These are phyloP conservation scores for Riptortus pedestris DNA, from an alignment of 1,140 invertebrate genomes.

Conservation along the genomic window DNA sequence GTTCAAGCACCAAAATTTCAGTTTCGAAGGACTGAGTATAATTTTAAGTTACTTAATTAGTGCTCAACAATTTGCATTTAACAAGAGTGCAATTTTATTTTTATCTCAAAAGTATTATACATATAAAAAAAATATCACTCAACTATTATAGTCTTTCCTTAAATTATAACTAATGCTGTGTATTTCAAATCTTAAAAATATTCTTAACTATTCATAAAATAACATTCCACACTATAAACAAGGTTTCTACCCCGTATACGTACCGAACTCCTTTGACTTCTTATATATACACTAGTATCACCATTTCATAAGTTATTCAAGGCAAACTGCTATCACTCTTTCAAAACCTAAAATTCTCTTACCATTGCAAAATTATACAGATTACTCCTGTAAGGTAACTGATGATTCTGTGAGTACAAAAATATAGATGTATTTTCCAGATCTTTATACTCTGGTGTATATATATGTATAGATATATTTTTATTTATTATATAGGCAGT, in stretches of 20 bases:
- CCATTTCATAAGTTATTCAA: background rate
- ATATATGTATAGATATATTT: background rate
- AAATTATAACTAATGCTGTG: background rate
- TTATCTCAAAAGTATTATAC: background rate
- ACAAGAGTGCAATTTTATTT: constrained; percentile 2
- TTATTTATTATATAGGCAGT: background rate
- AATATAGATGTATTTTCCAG: background rate
- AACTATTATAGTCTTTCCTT: background rate
- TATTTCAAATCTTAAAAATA: background rate
- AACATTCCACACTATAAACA: background rate
- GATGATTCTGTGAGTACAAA: constrained; percentile 8
- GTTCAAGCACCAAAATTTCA: constrained; percentile 11
- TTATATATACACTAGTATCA: background rate
- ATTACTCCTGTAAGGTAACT: background rate
- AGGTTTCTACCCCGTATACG: background rate
- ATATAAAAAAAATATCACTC: constrained; percentile 18
- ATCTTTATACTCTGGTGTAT: no score
- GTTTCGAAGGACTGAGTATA: background rate
- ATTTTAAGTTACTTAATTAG: constrained; percentile 6
- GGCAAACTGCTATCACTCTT: constrained; percentile 11
- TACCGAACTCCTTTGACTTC: background rate
- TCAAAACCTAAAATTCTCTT: background rate
- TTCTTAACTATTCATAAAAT: background rate
- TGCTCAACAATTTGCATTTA: background rate
- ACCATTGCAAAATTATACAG: background rate